Conservation (phyloP, 2,888 invertebrate species). For the Biston stratarius region DNA sequence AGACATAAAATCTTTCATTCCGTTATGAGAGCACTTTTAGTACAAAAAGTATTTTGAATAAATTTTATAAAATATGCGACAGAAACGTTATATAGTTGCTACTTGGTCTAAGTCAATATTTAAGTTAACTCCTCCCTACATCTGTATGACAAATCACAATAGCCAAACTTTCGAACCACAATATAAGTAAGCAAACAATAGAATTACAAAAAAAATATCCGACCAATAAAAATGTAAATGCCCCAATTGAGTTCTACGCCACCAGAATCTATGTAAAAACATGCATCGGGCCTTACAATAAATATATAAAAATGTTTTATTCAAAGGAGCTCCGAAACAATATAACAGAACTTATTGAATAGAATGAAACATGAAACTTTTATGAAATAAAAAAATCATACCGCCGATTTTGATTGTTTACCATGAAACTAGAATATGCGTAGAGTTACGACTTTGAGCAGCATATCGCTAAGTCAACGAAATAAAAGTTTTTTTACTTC, state of each 20-base stretch:
- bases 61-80: not conserved
- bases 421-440: conserved; percentile 2
- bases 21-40: not conserved
- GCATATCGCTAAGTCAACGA: conserved; percentile 3
- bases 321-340: conserved; percentile 75
- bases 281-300: conserved; percentile 77
- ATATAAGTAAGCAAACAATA: conserved; percentile 45
- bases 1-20: too few species aligned
- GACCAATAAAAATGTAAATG: conserved; percentile 75
- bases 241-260: conserved; percentile 58
- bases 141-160: conserved; percentile 15
- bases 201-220: conserved; percentile 49
- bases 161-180: conserved; percentile 33
- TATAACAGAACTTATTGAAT: conserved; percentile 70
- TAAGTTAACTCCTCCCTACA: not conserved
- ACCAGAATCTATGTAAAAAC: conserved; percentile 72
- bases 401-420: conserved; percentile 23
- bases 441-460: conserved; percentile 16
- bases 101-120: not conserved
- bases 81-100: not conserved
- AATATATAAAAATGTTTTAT: conserved; percentile 76
- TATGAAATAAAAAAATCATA: conserved; percentile 39
- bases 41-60: conserved; percentile 5
- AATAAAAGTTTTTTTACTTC: conserved; percentile 14
- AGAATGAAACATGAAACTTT: conserved; percentile 57